A percentile compares a stretch with the other conserved stretches of the same genome.
phyloP scores from a whole-genome alignment of 2,797 vertebrate species.

The Gymnocypris eckloni region DNA sequence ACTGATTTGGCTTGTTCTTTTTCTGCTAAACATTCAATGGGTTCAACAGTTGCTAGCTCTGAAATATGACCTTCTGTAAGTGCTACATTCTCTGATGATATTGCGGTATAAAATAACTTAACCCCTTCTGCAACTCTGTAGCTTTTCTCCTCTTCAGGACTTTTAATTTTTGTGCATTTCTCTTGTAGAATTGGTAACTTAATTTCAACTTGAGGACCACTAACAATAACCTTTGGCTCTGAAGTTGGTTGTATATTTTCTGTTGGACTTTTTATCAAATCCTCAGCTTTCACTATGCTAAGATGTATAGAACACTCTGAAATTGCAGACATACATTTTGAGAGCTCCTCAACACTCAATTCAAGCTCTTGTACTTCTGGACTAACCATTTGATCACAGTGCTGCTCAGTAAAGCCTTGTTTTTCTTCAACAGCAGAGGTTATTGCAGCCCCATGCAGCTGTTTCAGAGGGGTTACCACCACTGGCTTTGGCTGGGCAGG shows the following conservation, averaged over 20 bases:
- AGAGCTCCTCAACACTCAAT: slow-evolving; percentile 66
- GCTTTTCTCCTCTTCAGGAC: slow-evolving; percentile 68
- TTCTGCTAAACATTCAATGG: slow-evolving; percentile 50
- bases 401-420: slow-evolving; percentile 74
- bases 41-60: slow-evolving; percentile 64
- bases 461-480: slow-evolving; percentile 48
- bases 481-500: slow-evolving; percentile 38
- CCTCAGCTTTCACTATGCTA: slow-evolving; percentile 62
- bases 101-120: slow-evolving; percentile 74
- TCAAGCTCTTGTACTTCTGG: slow-evolving; percentile 71
- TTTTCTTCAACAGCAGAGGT: slow-evolving; percentile 64
- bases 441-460: slow-evolving; percentile 55
- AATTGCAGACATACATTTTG: slow-evolving; percentile 70
- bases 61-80: slow-evolving; percentile 71
- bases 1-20: slow-evolving; percentile 65
- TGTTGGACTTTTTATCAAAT: slow-evolving; percentile 54
- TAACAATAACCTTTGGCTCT: slow-evolving; percentile 70
- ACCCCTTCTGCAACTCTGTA: slow-evolving; percentile 75
- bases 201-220: slow-evolving; percentile 68
- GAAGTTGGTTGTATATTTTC: slow-evolving; percentile 54
- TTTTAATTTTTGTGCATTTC: slow-evolving; percentile 52
- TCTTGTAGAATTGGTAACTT: slow-evolving; percentile 70
- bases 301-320: slow-evolving; percentile 74
- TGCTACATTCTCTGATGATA: slow-evolving; percentile 66
- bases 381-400: slow-evolving; percentile 74